phyloP scores from a whole-genome alignment of 2,113 vertebrate species.

The Castor canadensis region DNA sequence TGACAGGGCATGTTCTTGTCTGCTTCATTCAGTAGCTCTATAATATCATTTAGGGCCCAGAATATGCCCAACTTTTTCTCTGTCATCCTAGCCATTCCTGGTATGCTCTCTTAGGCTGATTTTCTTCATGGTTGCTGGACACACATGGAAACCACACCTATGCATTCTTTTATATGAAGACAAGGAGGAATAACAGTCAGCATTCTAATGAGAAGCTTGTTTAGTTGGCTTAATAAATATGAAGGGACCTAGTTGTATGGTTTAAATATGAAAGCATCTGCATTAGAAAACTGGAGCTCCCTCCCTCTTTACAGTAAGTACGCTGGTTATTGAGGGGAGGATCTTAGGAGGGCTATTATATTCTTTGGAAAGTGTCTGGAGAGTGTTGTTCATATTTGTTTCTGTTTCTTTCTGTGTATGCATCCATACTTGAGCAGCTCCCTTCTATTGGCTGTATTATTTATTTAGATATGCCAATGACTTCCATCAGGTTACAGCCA shows the following conservation, averaged over 20 bases:
- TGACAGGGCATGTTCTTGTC: background rate
- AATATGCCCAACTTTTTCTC: background rate
- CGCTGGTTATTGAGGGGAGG: background rate
- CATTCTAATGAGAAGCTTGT: background rate
- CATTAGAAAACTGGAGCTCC: background rate
- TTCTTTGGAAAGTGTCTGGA: background rate
- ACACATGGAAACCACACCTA: background rate
- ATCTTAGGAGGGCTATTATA: background rate
- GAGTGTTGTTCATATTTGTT: background rate
- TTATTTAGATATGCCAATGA: slow-evolving; percentile 41
- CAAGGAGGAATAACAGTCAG: background rate
- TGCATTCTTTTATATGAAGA: background rate
- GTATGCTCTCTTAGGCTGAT: background rate
- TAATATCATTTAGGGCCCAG: background rate
- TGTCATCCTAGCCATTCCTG: background rate
- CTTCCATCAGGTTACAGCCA: slow-evolving; percentile 30
- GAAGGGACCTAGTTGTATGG: background rate
- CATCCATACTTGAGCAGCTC: background rate
- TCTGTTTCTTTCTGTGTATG: background rate
- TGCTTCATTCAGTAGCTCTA: slow-evolving; percentile 14
- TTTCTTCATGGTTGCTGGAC: background rate
- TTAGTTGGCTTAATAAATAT: slow-evolving; percentile 2
- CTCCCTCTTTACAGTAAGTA: background rate
- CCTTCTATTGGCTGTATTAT: slow-evolving; percentile 23
- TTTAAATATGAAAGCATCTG: slow-evolving; percentile 34